A percentile compares a stretch with the other conserved stretches of the same genome.
These are phyloP conservation scores for Limenitis camilla DNA, from an alignment of 2,888 invertebrate species.

Conservation along the genomic window DNA sequence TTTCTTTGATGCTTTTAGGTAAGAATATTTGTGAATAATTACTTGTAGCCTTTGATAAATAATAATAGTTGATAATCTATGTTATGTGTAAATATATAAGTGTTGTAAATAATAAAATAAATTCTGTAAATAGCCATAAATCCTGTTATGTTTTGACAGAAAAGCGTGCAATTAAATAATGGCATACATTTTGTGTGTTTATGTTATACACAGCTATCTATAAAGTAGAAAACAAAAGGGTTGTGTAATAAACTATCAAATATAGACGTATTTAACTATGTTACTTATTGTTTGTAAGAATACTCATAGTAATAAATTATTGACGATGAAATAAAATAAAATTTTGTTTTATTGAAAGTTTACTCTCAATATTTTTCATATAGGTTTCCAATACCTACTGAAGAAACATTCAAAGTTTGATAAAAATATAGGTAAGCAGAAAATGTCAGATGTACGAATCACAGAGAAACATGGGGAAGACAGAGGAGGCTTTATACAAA, in stretches of 20 bases:
- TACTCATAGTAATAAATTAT: constrained; percentile 33
- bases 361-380: not conserved
- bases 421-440: too few species aligned
- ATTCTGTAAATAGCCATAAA: constrained; percentile 17
- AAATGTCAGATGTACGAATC: too few species aligned
- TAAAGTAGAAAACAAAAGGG: constrained; percentile 62
- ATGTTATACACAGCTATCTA: constrained; percentile 32
- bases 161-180: constrained; percentile 9
- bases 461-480: too few species aligned
- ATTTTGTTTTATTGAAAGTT: constrained; percentile 9
- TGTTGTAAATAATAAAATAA: constrained; percentile 16
- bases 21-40: constrained; percentile 4
- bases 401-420: too few species aligned
- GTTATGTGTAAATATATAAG: constrained; percentile 15
- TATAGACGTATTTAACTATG: constrained; percentile 59
- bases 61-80: not conserved
- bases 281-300: constrained; percentile 65
- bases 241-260: constrained; percentile 70
- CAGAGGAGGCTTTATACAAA: too few species aligned
- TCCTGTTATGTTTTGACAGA: constrained; percentile 12
- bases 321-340: constrained; percentile 12
- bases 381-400: not conserved
- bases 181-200: too few species aligned
- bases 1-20: not conserved
- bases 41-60: not conserved